phyloP scores from a whole-genome alignment of 2,888 invertebrate species.

The Apeira syringaria region DNA sequence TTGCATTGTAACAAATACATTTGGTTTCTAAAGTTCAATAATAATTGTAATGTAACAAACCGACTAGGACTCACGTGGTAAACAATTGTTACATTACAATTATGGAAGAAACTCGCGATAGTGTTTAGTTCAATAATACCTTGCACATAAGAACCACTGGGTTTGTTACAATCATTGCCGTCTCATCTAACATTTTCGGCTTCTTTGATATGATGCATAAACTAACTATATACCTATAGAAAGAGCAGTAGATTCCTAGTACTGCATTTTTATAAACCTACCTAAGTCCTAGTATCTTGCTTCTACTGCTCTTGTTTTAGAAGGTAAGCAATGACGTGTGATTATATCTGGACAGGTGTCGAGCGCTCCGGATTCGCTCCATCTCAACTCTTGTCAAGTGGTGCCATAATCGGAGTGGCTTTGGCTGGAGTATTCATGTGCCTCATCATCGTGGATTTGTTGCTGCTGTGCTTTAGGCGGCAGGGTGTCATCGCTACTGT shows the following conservation, averaged over 20 bases:
- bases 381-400: conserved; percentile 85
- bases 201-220: conserved; percentile 71
- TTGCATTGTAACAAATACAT: conserved; percentile 69
- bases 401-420: conserved; percentile 93
- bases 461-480: conserved; percentile 88
- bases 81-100: too few species aligned
- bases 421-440: conserved; percentile 91
- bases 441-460: conserved; percentile 92
- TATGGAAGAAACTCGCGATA: too few species aligned
- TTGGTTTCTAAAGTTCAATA: conserved; percentile 8
- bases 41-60: too few species aligned
- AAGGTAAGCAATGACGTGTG: conserved; percentile 28
- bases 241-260: conserved; percentile 62
- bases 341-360: conserved; percentile 63
- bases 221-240: conserved; percentile 59
- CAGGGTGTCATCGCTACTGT: conserved; percentile 88
- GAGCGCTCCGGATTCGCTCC: conserved; percentile 74
- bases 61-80: too few species aligned
- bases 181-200: conserved; percentile 74
- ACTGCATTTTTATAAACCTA: conserved; percentile 21
- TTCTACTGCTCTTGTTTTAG: conserved; percentile 61
- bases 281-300: conserved; percentile 31
- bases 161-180: conserved; percentile 72
- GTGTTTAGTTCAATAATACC: too few species aligned
- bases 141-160: conserved; percentile 31